Percentiles rank a stretch among this genome's conserved stretches.
Conservation (phyloP, 2,113 vertebrate genomes). For the Triplophysa siluroides region DNA sequence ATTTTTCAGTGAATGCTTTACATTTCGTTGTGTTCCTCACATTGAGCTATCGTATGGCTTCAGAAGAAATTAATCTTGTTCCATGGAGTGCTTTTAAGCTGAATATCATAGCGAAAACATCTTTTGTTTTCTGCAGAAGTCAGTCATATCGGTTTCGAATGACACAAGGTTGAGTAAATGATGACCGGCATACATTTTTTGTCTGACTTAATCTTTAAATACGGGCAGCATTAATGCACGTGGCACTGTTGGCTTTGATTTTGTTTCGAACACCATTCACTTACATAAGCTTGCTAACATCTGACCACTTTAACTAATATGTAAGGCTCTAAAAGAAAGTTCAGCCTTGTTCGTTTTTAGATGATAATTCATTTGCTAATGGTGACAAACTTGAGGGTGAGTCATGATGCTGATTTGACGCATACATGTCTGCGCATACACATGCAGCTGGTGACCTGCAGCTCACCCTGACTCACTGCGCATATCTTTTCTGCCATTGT, state of each 20-base stretch:
- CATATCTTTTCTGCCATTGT: slow-evolving; percentile 21
- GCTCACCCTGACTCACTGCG: slow-evolving; percentile 20
- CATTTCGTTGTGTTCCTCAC: background rate
- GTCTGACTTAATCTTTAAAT: background rate
- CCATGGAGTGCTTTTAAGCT: background rate
- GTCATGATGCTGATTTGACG: slow-evolving; percentile 17
- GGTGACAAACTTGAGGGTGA: slow-evolving; percentile 18
- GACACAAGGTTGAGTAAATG: background rate
- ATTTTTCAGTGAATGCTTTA: background rate
- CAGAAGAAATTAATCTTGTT: background rate
- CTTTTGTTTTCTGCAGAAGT: background rate
- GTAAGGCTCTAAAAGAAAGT: background rate
- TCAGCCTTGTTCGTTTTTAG: slow-evolving; percentile 27
- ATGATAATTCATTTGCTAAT: slow-evolving; percentile 48
- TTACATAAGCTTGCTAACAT: background rate
- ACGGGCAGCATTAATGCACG: background rate
- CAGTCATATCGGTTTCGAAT: background rate
- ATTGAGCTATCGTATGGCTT: background rate
- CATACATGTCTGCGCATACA: background rate
- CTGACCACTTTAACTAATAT: background rate
- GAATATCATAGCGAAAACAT: too few relatives aligned
- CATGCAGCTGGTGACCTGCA: slow-evolving; percentile 6
- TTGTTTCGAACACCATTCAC: background rate
- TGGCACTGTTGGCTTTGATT: too few relatives aligned
- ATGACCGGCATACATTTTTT: background rate